Evolutionary conservation across 2,888 invertebrate species (phyloP).

Genomic region (Tetragnatha montana): DNA sequence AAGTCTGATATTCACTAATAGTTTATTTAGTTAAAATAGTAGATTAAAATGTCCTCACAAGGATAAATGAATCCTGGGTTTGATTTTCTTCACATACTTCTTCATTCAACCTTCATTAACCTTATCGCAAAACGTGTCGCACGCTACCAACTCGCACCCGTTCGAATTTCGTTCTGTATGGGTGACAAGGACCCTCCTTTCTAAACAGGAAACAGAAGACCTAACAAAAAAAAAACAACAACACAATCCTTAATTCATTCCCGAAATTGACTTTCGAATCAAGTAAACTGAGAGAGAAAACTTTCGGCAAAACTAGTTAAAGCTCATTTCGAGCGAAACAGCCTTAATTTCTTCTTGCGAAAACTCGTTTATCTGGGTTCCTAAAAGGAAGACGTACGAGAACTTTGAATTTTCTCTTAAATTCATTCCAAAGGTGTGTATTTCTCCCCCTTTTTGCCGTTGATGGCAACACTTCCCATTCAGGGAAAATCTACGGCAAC

Average conservation of each 20-base stretch:
- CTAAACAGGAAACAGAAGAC: not conserved
- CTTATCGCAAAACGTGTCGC: too few species aligned
- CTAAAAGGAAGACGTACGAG: not conserved
- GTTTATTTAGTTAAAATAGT: too few species aligned
- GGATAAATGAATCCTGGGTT: too few species aligned
- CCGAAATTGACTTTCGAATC: constrained; percentile 13
- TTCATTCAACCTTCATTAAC: too few species aligned
- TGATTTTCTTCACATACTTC: too few species aligned
- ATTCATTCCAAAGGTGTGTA: not conserved
- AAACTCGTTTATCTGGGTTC: constrained; percentile 13
- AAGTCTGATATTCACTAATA: too few species aligned
- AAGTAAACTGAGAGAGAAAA: not conserved
- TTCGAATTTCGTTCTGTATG: not conserved
- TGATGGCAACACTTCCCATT: not conserved
- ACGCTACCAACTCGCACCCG: not conserved
- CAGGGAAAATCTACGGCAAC: not conserved
- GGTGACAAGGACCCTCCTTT: not conserved
- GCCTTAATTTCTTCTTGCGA: constrained; percentile 18
- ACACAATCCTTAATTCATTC: not conserved
- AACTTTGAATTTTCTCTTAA: constrained; percentile 4
- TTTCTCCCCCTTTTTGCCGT: not conserved
- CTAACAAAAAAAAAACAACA: not conserved
- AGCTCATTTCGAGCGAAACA: constrained; percentile 5
- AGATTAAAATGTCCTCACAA: too few species aligned
- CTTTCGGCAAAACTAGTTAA: constrained; percentile 23